phyloP scores from a whole-genome alignment of 1,140 invertebrate species.

The Oppia nitens region DNA sequence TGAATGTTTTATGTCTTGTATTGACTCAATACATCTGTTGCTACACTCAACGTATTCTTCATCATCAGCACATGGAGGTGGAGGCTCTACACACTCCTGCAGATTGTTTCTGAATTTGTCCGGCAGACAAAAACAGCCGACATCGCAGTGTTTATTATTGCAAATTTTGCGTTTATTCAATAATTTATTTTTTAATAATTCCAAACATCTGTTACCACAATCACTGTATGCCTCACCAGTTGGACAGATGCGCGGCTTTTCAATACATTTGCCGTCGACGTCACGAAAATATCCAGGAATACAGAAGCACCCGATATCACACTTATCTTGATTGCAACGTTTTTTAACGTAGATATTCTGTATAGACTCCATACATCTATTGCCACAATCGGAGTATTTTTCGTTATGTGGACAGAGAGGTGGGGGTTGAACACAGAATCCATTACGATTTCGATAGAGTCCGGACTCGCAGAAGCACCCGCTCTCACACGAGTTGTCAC shows the following conservation, averaged over 20 bases:
- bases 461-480: conserved; percentile 15
- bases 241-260: background rate
- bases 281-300: background rate
- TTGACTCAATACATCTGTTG: background rate
- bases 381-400: background rate
- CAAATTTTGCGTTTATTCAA: background rate
- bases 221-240: background rate
- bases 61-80: background rate
- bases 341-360: background rate
- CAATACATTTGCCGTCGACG: conserved; percentile 10
- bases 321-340: background rate
- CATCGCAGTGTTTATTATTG: background rate
- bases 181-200: background rate
- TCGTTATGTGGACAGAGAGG: background rate
- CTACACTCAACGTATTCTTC: background rate
- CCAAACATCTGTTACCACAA: background rate
- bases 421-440: conserved; percentile 6
- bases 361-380: background rate
- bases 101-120: background rate
- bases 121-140: conserved; percentile 13
- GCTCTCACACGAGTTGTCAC: background rate
- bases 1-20: background rate
- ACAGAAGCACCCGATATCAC: background rate
- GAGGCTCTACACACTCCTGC: background rate
- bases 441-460: conserved; percentile 9